These are phyloP conservation scores for Nasonia oneida DNA, from an alignment of 2,888 invertebrate genomes.

Conservation along the genomic window DNA sequence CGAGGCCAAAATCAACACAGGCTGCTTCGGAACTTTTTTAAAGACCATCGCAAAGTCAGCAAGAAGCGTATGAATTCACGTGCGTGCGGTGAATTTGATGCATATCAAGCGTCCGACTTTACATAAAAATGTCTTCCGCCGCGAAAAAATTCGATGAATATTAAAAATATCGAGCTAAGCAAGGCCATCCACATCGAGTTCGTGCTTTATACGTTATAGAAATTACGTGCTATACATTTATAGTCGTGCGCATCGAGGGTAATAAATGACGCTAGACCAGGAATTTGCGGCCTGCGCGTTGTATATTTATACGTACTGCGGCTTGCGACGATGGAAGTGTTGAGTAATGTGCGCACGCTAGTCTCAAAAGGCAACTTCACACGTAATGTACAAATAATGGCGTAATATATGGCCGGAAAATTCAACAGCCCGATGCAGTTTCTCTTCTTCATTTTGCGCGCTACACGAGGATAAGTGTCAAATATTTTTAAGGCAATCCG, in stretches of 20 bases:
- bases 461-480: not conserved
- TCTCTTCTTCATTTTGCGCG: not conserved
- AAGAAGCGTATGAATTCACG: not conserved
- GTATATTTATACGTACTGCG: not conserved
- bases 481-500: not conserved
- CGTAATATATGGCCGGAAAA: not conserved
- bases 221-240: not conserved
- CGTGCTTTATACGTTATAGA: not conserved
- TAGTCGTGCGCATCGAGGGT: not conserved
- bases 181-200: not conserved
- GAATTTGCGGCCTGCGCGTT: not conserved
- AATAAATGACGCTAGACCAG: not conserved
- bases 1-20: not conserved
- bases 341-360: not conserved
- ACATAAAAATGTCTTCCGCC: not conserved
- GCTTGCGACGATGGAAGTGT: not conserved
- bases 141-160: not conserved
- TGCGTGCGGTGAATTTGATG: not conserved
- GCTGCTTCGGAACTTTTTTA: not conserved
- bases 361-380: not conserved
- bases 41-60: not conserved
- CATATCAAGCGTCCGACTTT: not conserved
- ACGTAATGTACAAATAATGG: slow-evolving; percentile 1
- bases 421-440: not conserved
- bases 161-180: not conserved